Conservation (phyloP, 2,113 vertebrate species). For the Pollimyrus isidori region DNA sequence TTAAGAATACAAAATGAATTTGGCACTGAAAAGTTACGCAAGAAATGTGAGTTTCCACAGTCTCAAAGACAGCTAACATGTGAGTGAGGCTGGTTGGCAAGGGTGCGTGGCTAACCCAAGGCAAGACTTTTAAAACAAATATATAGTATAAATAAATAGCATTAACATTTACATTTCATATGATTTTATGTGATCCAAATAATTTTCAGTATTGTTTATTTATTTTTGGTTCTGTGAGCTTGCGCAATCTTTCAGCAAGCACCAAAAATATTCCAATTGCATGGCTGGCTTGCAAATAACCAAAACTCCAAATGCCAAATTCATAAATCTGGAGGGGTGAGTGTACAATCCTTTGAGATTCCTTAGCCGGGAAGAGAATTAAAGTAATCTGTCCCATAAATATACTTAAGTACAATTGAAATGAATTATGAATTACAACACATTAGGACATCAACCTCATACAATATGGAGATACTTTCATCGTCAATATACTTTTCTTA, state of each 20-base stretch:
- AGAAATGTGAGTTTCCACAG: not conserved
- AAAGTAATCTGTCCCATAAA: too few species aligned
- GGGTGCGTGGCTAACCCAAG: not conserved
- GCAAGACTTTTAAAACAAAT: conserved; percentile 32
- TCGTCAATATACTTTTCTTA: not conserved
- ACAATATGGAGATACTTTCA: not conserved
- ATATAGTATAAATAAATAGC: not conserved
- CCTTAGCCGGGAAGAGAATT: not conserved
- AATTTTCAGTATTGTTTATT: not conserved
- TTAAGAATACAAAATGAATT: too few species aligned
- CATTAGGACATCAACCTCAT: not conserved
- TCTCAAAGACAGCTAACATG: not conserved
- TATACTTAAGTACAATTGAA: not conserved
- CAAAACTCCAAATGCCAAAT: not conserved
- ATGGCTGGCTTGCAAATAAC: not conserved
- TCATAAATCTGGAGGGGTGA: not conserved
- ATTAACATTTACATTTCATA: not conserved
- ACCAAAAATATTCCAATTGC: not conserved
- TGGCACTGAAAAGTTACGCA: not conserved
- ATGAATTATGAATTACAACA: not conserved
- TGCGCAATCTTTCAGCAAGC: not conserved
- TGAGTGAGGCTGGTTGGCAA: not conserved
- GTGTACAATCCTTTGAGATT: conserved; percentile 11
- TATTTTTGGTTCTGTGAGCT: not conserved
- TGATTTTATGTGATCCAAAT: not conserved